Base-by-base conservation (phyloP, 2,797 vertebrate genomes). In the Galago senegalensis region DNA sequence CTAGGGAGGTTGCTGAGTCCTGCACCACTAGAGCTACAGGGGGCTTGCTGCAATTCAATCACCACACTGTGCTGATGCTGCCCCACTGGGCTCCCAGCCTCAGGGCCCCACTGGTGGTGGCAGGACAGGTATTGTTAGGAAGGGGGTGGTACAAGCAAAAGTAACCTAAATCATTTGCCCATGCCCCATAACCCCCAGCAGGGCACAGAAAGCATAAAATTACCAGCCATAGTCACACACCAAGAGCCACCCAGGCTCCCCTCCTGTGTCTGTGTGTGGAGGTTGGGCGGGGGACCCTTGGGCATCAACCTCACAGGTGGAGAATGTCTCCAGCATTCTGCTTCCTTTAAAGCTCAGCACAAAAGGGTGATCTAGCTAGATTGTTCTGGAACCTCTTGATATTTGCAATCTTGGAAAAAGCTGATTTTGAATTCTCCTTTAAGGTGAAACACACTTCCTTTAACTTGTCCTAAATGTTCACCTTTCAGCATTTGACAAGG, bases 151-250 rank as follows among this genome's bases (percentile, higher is more conserved):
- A 2, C 3, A 43, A 25, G 27, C 18, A 23, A 8, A 34, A 31
- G 43, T 67, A n/a, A 65, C 34, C 46, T 1, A 4, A 7, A 27
- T 69, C 23, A 23, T 16, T 37, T 27, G 81, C 63, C 63, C 40
- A 18, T 23, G 31, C 17, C 46, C 31, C 73, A 7, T n/a, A 40
- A 46, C 16, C n/a, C 25, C n/a, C 61, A 34, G 46, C 34, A 7
- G 61, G 29, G 11, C 34, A 21, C 34, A 2, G 27, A 5, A 5
- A 69, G 61, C 2, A 2, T 0, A 29, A 9, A 63, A 49, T 1
- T 8, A 17, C 49, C 63, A 3, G 31, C 5, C n/a, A 2, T 0
- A 4, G 72, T 56, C 72, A n/a, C 34, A 18, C 16, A 1, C 2
- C 4, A 10, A 2, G 49, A 60, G 37, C 11, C 43, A 49, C 8